Base-by-base conservation (phyloP, 2,113 vertebrate species). In the Sprattus sprattus region DNA sequence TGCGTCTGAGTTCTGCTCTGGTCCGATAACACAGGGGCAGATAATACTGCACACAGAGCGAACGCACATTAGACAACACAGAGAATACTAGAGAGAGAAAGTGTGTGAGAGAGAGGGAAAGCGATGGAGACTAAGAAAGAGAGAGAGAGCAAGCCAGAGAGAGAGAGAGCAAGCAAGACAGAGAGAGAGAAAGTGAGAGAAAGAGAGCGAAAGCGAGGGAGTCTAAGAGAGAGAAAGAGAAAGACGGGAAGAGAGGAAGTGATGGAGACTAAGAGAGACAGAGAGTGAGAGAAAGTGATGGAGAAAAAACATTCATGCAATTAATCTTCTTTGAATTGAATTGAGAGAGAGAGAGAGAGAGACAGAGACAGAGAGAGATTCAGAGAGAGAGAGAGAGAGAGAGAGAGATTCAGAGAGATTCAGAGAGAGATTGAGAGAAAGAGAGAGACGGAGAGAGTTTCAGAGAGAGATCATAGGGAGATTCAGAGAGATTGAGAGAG, bases 21-120 rank as follows among this genome's bases (percentile, higher is more conserved):
- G 94, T 52, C 90, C 89, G 86, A 97, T 87, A 46, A 97, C 89
- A 39, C 97, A 99, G 3, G 95, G 93, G 88, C 98, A 99, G 13
- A 97, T 82, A 9, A 93, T 28, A 15, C 98, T 99, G 87, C 11
- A 85, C 49, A 45, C 64, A 84, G 28, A 45, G 83, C 6, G 39
- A 8, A 71, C 0, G 9, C 10, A 75, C 50, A 87, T 39, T 32
- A 75, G 13, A 2, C 4, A 60, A 5, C 18, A 54, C 15, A 71
- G 64, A 15, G 5, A 2, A 71, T 10, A 71, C 16, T 47, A 64
- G 57, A 57, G 52, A 57, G 52, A 57, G 52, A 57, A 16, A 54
- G 50, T 18, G 50, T 4, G 7, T 25, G 60, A 1, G 25, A 64
- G 22, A 8, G 20, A 25, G 20, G 4, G 1, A n/a, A 25, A n/a